Evolutionary conservation across 2,888 invertebrate genomes (phyloP).

Genomic region (Drosophila affinis): DNA sequence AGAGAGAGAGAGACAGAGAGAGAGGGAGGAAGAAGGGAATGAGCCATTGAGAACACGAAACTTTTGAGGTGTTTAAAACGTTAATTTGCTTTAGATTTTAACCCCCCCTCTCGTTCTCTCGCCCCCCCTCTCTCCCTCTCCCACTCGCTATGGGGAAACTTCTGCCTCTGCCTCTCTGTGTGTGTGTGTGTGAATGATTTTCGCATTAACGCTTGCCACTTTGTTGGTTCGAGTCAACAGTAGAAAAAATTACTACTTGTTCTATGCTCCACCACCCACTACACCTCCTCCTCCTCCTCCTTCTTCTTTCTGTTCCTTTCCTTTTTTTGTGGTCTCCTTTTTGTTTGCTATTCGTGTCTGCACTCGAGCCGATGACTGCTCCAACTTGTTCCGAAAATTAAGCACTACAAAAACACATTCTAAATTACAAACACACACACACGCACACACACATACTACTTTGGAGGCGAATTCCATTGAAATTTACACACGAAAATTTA

Average conservation of each 20-base stretch:
- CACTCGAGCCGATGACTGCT: background rate
- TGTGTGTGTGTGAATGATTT: conserved; percentile 40
- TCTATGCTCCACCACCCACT: background rate
- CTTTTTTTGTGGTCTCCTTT: background rate
- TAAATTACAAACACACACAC: background rate
- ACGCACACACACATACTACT: too few relatives aligned
- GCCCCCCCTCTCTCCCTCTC: background rate
- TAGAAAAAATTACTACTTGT: background rate
- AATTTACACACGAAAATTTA: too few relatives aligned
- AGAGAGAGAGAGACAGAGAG: background rate
- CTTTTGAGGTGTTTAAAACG: conserved; percentile 46
- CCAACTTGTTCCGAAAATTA: conserved; percentile 1
- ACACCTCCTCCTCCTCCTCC: background rate
- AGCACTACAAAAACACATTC: background rate
- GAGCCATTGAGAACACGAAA: conserved; percentile 15
- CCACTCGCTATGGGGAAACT: background rate
- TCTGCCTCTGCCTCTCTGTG: conserved; percentile 16
- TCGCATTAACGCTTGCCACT: conserved; percentile 59
- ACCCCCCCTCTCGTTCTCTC: background rate
- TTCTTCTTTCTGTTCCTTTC: background rate
- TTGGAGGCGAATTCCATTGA: too few relatives aligned
- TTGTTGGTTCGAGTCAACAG: conserved; percentile 34
- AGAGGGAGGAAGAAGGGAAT: conserved; percentile 1
- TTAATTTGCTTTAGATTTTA: conserved; percentile 53
- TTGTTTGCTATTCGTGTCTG: background rate